Percentiles rank a stretch among this genome's conserved stretches.
Evolutionary conservation across 2,113 vertebrate genomes (phyloP).

Genomic region (human): GRCh38 chr16:803001-803500

Average conservation of each 20-base stretch:
- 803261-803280: constrained; percentile 29
- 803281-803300: background rate
- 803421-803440: background rate
- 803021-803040: background rate
- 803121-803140: too few relatives aligned
- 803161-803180: background rate
- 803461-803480: background rate
- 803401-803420: background rate
- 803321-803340: background rate
- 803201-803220: background rate
- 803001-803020: background rate
- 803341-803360: too few relatives aligned
- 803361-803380: background rate
- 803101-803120: background rate
- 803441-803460: background rate
- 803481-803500: background rate
- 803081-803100: background rate
- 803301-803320: constrained; percentile 59
- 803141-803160: too few relatives aligned
- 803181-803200: background rate
- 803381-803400: background rate
- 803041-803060: background rate
- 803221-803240: background rate
- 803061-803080: background rate
- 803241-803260: constrained; percentile 64